Evolutionary conservation across 64 coral and sea anemone genomes (phyloP).

Genomic region (Orbicella faveolata): DNA sequence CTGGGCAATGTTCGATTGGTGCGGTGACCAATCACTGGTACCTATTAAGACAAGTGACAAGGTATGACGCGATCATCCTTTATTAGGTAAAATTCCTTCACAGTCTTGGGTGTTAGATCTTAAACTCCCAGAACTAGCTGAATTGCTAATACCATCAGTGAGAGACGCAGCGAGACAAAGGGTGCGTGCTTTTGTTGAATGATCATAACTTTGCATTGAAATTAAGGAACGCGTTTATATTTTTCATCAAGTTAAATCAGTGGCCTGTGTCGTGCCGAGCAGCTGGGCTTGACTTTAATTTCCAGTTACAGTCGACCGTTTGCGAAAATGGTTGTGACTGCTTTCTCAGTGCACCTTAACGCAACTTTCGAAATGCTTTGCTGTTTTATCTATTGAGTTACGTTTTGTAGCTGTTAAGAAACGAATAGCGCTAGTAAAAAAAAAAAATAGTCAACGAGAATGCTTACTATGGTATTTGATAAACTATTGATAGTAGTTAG

Average conservation of each 20-base stretch:
- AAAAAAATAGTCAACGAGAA: too few species aligned
- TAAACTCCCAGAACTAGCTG: too few species aligned
- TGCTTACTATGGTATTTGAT: too few species aligned
- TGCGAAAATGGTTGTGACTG: too few species aligned
- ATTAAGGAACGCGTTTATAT: neutral
- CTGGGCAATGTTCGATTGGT: neutral
- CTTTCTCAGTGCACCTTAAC: too few species aligned
- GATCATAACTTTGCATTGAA: neutral
- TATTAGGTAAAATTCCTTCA: neutral
- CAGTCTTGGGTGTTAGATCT: too few species aligned
- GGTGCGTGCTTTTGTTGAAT: neutral
- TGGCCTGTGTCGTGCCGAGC: neutral
- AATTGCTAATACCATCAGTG: too few species aligned
- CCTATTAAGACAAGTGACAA: neutral
- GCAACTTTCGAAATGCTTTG: too few species aligned
- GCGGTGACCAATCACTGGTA: neutral
- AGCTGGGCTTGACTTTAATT: neutral
- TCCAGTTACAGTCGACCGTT: neutral
- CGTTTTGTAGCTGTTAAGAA: too few species aligned
- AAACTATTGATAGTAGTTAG: too few species aligned
- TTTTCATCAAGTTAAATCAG: neutral
- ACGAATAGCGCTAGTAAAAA: too few species aligned
- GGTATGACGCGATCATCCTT: neutral
- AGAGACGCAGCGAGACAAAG: neutral
- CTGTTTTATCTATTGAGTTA: too few species aligned